phyloP scores from a whole-genome alignment of 2,113 vertebrate species.

The Campylomormyrus numenius region DNA sequence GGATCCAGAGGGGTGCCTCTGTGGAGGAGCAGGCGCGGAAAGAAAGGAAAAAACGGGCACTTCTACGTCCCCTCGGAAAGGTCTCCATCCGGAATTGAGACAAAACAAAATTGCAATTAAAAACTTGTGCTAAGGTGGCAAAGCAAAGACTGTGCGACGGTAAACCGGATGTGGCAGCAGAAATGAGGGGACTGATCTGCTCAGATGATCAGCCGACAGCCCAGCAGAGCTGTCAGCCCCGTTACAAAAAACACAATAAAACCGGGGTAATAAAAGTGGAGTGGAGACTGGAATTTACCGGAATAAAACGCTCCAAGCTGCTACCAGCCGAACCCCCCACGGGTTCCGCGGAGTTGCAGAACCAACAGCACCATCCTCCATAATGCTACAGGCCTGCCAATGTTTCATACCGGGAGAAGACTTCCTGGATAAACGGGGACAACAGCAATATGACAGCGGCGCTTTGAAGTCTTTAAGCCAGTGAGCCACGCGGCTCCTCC shows the following conservation, averaged over 20 bases:
- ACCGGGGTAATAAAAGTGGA: background rate
- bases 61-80: background rate
- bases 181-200: background rate
- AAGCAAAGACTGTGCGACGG: background rate
- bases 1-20: background rate
- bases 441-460: background rate
- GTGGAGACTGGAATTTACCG: slow-evolving; percentile 7
- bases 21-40: background rate
- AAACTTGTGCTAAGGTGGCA: background rate
- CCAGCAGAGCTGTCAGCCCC: too few species aligned
- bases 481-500: background rate
- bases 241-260: background rate
- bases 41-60: background rate
- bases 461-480: background rate
- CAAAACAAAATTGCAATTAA: background rate
- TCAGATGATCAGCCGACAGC: background rate
- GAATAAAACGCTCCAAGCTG: background rate
- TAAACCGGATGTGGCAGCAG: background rate
- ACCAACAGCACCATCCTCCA: background rate
- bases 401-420: background rate
- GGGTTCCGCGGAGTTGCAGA: background rate
- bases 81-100: background rate
- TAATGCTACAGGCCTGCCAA: background rate
- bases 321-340: background rate
- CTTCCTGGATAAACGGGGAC: background rate